Base-by-base conservation (phyloP, 2,888 invertebrate genomes). In the Cantharis flavilabris region DNA sequence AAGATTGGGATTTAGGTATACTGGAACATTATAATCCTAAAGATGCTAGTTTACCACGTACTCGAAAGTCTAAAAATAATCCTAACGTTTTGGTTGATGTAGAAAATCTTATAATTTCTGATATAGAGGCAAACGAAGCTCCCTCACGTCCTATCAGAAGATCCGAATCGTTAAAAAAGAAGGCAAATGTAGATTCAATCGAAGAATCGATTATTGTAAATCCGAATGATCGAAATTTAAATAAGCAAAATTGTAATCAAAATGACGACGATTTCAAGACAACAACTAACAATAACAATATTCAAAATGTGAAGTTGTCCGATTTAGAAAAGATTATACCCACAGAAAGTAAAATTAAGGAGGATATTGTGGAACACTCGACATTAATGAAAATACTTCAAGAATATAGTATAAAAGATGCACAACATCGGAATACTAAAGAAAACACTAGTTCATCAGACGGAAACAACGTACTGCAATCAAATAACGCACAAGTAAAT, bases 1-100 rank as follows among this genome's bases (percentile, higher is more conserved):
- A 90, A 82, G 90, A 90, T 82, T 90, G 90, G 90, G 90, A 89
- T 80, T 81, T 90, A 23, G 87, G 88, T 16, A 86, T 90, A 49
- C 86, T 89, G 62, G 89, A 89, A 82, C 88, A 89, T 83, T 88
- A 89, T 30, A 87, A 88, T 78, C 87, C 88, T 2, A 86, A 87
- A 81, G 88, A 89, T 73, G 85, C 88, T 0, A 89, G 88, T 82
- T 83, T 89, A 63, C 88, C 88, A 3, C 84, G 85, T 30, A 86
- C 86, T 70, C 71, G 79, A 3, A 81, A 82, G 67, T 81, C 82
- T 20, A 83, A 81, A 72, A 81, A 80, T 16, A 85, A 85, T 11
- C 79, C 79, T n/a, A 81, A 84, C 10, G 77, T 86, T 18, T 75
- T 88, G 20, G 83, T 84, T 0, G 87, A 86, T 18, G 82, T 88